A percentile compares a stretch with the other conserved stretches of the same genome.
These are phyloP conservation scores for Bombus pyrosoma DNA, from an alignment of 1,140 invertebrate genomes.

Conservation along the genomic window DNA sequence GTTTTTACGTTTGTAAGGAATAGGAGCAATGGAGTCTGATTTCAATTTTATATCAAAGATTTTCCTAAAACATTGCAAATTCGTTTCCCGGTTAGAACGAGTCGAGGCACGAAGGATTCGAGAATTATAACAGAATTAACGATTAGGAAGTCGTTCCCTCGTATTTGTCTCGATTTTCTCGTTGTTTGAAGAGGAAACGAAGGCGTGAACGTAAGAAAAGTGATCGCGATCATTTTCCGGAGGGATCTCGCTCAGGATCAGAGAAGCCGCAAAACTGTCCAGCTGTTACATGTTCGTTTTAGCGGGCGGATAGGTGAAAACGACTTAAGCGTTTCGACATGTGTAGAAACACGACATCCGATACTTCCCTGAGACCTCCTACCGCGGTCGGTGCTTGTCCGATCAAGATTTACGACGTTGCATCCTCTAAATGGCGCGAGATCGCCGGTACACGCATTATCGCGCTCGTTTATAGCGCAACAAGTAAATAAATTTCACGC, in stretches of 20 bases:
- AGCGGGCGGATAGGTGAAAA: constrained; percentile 57
- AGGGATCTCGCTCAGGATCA: constrained; percentile 51
- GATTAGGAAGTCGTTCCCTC: neutral
- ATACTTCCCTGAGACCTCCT: constrained; percentile 66
- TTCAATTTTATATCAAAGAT: neutral
- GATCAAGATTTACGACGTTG: constrained; percentile 66
- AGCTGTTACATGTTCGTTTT: constrained; percentile 55
- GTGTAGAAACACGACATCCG: constrained; percentile 77
- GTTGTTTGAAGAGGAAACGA: constrained; percentile 17
- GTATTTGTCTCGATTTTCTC: neutral
- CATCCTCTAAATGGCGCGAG: constrained; percentile 36
- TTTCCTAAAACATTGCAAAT: neutral
- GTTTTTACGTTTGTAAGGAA: neutral
- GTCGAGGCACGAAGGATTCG: neutral
- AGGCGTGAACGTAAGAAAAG: constrained; percentile 22
- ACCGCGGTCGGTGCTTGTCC: constrained; percentile 39
- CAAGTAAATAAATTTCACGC: constrained; percentile 37
- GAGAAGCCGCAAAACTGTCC: constrained; percentile 48
- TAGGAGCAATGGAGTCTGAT: too few species aligned
- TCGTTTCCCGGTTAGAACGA: neutral
- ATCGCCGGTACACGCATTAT: neutral
- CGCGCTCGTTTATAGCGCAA: constrained; percentile 11
- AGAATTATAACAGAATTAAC: neutral
- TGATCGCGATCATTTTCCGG: constrained; percentile 15
- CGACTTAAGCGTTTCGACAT: constrained; percentile 72